Evolutionary conservation across 2,797 vertebrate genomes (phyloP).

Genomic region (Lepus townsendii): DNA sequence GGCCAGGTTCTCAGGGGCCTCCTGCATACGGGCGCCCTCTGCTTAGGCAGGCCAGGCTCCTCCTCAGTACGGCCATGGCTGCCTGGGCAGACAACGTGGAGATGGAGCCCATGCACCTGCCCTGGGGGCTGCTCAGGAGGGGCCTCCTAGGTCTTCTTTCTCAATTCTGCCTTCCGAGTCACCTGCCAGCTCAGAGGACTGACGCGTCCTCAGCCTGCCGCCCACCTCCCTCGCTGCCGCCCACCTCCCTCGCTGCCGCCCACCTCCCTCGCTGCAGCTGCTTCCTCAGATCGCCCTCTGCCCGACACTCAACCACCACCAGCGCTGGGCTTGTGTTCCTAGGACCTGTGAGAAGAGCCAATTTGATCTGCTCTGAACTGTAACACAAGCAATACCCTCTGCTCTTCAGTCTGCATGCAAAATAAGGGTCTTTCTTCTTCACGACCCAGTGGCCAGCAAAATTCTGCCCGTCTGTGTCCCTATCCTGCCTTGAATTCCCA

Average conservation of each 20-base stretch:
- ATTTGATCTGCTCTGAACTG: not conserved
- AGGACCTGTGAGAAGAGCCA: not conserved
- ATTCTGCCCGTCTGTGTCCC: not conserved
- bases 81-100: not conserved
- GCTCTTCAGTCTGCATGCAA: not conserved
- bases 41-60: not conserved
- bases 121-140: not conserved
- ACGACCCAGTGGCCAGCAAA: not conserved
- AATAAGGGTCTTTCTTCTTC: not conserved
- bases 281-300: not conserved
- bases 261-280: not conserved
- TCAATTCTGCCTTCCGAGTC: not conserved
- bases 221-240: not conserved
- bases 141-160: not conserved
- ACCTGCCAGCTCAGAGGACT: not conserved
- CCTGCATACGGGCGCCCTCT: not conserved
- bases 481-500: not conserved
- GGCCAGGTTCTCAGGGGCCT: not conserved
- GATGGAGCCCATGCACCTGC: too few species aligned
- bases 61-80: accelerated
- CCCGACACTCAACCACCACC: not conserved
- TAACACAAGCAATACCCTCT: not conserved
- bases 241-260: not conserved
- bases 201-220: not conserved
- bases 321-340: not conserved